Base-by-base conservation (phyloP, 2,113 vertebrate genomes). In the Silurus glanis region DNA sequence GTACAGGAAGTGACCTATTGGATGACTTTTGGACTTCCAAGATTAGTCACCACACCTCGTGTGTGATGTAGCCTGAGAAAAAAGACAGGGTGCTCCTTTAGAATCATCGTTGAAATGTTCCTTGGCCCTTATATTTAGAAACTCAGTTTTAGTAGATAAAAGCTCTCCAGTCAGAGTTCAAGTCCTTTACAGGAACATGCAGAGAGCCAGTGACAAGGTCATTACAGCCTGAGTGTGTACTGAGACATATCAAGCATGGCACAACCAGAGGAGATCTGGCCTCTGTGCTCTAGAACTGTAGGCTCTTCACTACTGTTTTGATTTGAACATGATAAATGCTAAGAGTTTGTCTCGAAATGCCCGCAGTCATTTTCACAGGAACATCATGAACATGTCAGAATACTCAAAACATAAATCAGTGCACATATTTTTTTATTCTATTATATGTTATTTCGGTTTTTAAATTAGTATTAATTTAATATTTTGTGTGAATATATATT, bases 111-210 rank as follows among this genome's bases (percentile, higher is more conserved):
- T 58, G 45, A 49, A 21, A 19, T 47, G 83, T 87, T 62, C 47
- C 55, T 23, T 59, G 25, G 83, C 86, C 91, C 91, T 9, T 25
- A 78, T 14, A 1, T 79, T 79, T 58, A 17, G 53, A 79, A 58
- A 79, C 16, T 58, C 92, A 93, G 92, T 95, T 93, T 92, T 91
- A 94, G 92, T 93, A 94, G 94, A 95, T 95, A 94, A 95, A 93
- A 91, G 88, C 88, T 90, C 86, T 91, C 90, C 87, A 14, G 82
- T 91, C 90, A 92, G 61, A 93, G 93, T 94, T 95, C 94, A 94
- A 90, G 91, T 90, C 87, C 82, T 91, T 93, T 93, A 94, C 94
- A 94, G 93, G 92, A 94, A 93, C 92, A 89, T 91, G 91, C 82
- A 2, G 88, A 91, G 92, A 94, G 93, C 95, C 93, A 94, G 90